Evolutionary conservation across 2,888 invertebrate species (phyloP).

Genomic region (Pollenia amentaria): DNA sequence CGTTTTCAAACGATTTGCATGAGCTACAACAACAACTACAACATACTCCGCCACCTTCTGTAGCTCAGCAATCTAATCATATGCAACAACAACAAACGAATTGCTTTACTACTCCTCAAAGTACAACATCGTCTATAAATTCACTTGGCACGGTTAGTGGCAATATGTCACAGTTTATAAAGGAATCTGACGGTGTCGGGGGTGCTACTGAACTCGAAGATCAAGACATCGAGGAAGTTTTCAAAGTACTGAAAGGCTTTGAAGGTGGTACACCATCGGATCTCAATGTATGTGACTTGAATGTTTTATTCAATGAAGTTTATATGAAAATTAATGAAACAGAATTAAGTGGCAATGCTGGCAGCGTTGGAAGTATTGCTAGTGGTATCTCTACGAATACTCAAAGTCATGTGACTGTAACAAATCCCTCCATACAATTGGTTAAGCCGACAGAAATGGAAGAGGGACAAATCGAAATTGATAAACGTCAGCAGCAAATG

Average conservation of each 20-base stretch:
- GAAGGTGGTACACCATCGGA: constrained; percentile 84
- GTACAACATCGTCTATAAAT: constrained; percentile 68
- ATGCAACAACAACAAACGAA: constrained; percentile 65
- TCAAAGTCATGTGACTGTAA: constrained; percentile 38
- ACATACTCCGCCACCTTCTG: constrained; percentile 59
- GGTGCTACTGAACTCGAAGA: constrained; percentile 88
- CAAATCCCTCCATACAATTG: constrained; percentile 68
- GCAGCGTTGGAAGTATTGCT: constrained; percentile 13
- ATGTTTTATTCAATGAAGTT: constrained; percentile 81
- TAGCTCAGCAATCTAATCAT: constrained; percentile 68
- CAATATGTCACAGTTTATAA: constrained; percentile 86
- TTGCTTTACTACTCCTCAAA: constrained; percentile 78
- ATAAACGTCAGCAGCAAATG: constrained; percentile 85
- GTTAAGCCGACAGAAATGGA: constrained; percentile 75
- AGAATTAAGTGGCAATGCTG: constrained; percentile 56
- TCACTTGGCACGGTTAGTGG: constrained; percentile 67
- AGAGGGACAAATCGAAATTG: constrained; percentile 81
- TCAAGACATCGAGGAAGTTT: constrained; percentile 89
- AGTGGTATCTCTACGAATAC: constrained; percentile 22
- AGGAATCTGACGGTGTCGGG: constrained; percentile 84
- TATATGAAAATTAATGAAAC: constrained; percentile 75
- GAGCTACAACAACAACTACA: constrained; percentile 71
- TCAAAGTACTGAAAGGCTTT: constrained; percentile 91
- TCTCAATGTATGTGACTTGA: constrained; percentile 81
- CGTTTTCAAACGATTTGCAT: constrained; percentile 64